Percentiles rank a stretch among this genome's conserved stretches.
Evolutionary conservation across 2,113 vertebrate species (phyloP).

Genomic region (Toxostoma redivivum): DNA sequence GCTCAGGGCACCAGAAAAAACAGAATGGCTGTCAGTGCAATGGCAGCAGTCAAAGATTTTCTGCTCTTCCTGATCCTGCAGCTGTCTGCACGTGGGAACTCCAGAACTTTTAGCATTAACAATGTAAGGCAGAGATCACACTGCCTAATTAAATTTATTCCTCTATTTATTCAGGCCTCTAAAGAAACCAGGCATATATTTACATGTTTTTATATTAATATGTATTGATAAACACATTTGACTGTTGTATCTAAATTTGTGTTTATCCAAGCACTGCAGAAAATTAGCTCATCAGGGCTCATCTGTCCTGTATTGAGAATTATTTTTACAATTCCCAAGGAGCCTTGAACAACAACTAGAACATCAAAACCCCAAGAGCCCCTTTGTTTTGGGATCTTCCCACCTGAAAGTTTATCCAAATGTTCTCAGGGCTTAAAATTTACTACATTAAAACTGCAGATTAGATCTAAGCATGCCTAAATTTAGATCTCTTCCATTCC

Average conservation of each 20-base stretch:
- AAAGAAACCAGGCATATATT: not conserved
- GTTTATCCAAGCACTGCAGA: not conserved
- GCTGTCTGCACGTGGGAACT: not conserved
- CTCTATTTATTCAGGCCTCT: not conserved
- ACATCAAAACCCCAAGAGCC: not conserved
- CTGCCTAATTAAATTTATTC: not conserved
- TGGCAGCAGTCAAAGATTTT: not conserved
- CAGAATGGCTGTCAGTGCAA: not conserved
- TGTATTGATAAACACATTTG: not conserved
- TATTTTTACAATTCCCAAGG: not conserved
- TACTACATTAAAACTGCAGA: not conserved
- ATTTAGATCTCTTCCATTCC: not conserved
- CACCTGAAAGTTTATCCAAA: not conserved
- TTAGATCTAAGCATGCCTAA: not conserved
- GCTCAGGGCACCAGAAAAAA: not conserved
- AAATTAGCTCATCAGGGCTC: not conserved
- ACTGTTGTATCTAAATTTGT: not conserved
- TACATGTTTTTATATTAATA: not conserved
- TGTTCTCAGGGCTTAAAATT: not conserved
- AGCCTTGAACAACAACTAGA: not conserved
- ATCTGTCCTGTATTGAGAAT: not conserved
- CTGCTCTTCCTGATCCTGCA: not conserved
- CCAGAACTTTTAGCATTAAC: not conserved
- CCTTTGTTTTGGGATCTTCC: not conserved
- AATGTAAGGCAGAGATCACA: not conserved